Evolutionary conservation across 1,140 invertebrate genomes (phyloP), one percentile per base, ranked within the genome.

Genomic region (Leucophenga varia): DNA sequence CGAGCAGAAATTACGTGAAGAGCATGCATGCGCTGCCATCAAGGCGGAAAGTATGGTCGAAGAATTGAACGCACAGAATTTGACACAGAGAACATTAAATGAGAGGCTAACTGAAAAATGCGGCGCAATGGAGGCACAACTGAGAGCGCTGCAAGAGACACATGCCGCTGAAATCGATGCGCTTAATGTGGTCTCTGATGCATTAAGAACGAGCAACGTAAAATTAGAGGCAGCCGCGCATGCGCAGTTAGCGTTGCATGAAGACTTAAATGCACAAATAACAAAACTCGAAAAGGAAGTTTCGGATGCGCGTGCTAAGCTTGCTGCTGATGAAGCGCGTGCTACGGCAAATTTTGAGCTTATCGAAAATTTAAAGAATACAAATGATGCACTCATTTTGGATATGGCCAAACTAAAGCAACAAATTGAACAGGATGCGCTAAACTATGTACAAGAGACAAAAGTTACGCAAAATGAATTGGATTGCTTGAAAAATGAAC

Each of bases 381-480:
- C 55, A 31, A 74, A 74, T 22, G 54, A 54, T 13, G 45, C 56
- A 1, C 35, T 74, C 3, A 18, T 59, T 28, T 32, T 32, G 0
- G 64, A 74, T 30, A 55, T 71, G 8, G 25, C 45, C 1, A 52
- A 57, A 16, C 47, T 74, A 14, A 58, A 69, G 40, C 41, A 56
- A 16, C 72, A 73, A 55, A 67, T 74, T 32, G 69, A 75, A 16
- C 64, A 67, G 34, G 72, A 75, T 37, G 72, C 70, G 3, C 13
- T 74, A n/a, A 14, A 52, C 14, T 75, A 72, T 31, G 69, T 55
- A 2, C 59, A 67, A 51, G 72, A 75, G 43, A 47, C 52, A 3
- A 65, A 64, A 47, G 47, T 52, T 39, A 52, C 42, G 9, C 61
- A 74, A 28, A 59, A 63, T 1, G 72, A 75, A 43, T 37, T 74